Evolutionary conservation across 2,797 vertebrate species (phyloP), one percentile per base, ranked within the genome.

Genomic region (Nannoperca australis): DNA sequence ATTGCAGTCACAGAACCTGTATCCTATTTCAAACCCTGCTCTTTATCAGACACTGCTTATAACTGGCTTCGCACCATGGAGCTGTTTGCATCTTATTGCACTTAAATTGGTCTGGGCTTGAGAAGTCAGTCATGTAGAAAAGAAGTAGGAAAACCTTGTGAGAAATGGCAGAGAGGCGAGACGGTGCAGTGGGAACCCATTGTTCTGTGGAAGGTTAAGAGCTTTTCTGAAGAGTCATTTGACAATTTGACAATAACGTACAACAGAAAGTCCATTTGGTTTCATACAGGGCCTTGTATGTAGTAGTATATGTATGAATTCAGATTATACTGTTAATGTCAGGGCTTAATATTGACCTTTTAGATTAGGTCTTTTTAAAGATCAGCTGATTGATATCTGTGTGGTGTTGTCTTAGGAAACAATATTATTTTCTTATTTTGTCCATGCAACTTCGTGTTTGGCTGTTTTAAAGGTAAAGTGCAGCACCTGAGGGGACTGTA

Each of bases 41-140:
- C 15, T 70, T 27, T 15, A 24, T 76, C 38, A 59, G 50, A 66
- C 17, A 5, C 51, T 8, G 27, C 51, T 45, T 67, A 73, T 45
- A 7, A 64, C 61, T 15, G 20, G 18, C 47, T 34, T 30, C 10
- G 2, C 59, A 49, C 34, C 30, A 20, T 2, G 0, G 44, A 51
- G 18, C 45, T 8, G 0, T 70, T 75, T 53, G 45, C 30, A 18
- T 3, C 51, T 32, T 38, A 36, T 24, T 20, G 30, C n/a, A 1
- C 3, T 18, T 50, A 20, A 73, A 50, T 67, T 45, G 64, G 10
- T 47, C n/a, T 11, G 6, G 0, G 22, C 38, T 55, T 67, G 38
- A 2, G 74, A 62, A 73, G 50, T 74, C 72, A 53, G 15, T 70
- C 61, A 40, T 32, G 54, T 40, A 50, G 61, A 53, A 60, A 78